Percentiles rank a stretch among this genome's conserved stretches.
Evolutionary conservation across 2,797 vertebrate species (phyloP).

Genomic region (Malurus leucopterus): DNA sequence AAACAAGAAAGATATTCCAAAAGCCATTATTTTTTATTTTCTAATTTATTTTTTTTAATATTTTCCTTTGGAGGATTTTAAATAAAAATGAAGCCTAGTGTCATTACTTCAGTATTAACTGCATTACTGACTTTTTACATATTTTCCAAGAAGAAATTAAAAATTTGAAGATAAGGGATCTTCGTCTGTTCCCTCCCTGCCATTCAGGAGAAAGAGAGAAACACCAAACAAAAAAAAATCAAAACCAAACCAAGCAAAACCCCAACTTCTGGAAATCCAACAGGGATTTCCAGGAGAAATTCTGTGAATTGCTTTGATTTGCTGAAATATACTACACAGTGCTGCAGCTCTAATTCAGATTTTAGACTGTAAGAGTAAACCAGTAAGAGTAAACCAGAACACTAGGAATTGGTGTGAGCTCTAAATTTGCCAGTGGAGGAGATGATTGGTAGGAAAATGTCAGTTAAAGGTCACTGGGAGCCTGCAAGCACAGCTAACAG

Average conservation of each 20-base stretch:
- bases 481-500: neutral
- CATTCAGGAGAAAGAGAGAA: neutral
- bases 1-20: neutral
- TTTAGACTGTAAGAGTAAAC: no score
- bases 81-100: neutral
- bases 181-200: neutral
- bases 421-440: neutral
- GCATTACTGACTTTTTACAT: neutral
- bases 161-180: neutral
- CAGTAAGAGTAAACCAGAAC: neutral
- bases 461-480: neutral
- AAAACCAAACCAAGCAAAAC: no score
- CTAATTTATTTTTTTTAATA: neutral
- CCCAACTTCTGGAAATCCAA: neutral
- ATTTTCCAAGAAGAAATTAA: neutral
- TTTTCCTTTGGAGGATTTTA: neutral
- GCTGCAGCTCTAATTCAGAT: neutral
- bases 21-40: neutral
- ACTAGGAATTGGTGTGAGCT: neutral
- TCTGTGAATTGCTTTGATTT: neutral
- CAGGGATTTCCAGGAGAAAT: neutral
- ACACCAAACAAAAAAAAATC: neutral
- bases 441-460: neutral
- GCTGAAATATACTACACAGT: neutral
- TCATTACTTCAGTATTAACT: neutral